Evolutionary conservation across 2,888 invertebrate species (phyloP).

Genomic region (Eupithecia abbreviata): DNA sequence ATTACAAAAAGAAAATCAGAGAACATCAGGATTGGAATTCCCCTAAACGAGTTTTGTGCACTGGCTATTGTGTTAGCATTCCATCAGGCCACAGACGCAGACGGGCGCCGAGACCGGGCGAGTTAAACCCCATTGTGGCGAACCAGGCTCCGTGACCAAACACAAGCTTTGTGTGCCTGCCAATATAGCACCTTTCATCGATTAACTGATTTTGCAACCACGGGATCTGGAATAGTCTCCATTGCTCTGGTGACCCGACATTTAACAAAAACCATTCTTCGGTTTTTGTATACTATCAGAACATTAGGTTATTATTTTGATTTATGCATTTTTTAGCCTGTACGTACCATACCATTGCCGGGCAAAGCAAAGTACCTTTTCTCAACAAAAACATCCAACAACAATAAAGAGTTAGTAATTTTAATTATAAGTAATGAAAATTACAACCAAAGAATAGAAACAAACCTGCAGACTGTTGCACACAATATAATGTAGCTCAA

Average conservation of each 20-base stretch:
- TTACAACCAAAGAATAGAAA: too few species aligned
- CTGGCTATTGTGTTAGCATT: slow-evolving; percentile 51
- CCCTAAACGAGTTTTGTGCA: slow-evolving; percentile 38
- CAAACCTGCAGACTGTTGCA: too few species aligned
- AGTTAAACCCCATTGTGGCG: slow-evolving; percentile 60
- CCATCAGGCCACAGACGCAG: slow-evolving; percentile 49
- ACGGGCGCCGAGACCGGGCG: slow-evolving; percentile 43
- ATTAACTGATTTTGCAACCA: slow-evolving; percentile 60
- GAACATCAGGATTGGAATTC: slow-evolving; percentile 31
- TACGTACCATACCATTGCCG: too few species aligned
- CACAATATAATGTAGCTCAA: too few species aligned
- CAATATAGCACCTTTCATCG: slow-evolving; percentile 70
- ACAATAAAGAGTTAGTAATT: too few species aligned
- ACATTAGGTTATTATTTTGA: too few species aligned
- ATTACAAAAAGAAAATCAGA: slow-evolving; percentile 26
- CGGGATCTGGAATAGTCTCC: neutral
- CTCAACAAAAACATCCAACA: too few species aligned
- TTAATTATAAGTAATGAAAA: too few species aligned
- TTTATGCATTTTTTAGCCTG: too few species aligned
- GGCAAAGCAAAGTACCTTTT: too few species aligned
- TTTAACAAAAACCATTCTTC: neutral
- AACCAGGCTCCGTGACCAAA: slow-evolving; percentile 63
- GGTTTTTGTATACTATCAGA: neutral
- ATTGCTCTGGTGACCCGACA: neutral
- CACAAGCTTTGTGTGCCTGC: slow-evolving; percentile 58